These are phyloP conservation scores for Chelonoidis abingdonii DNA, from an alignment of 2,113 vertebrate genomes.

Conservation along the genomic window DNA sequence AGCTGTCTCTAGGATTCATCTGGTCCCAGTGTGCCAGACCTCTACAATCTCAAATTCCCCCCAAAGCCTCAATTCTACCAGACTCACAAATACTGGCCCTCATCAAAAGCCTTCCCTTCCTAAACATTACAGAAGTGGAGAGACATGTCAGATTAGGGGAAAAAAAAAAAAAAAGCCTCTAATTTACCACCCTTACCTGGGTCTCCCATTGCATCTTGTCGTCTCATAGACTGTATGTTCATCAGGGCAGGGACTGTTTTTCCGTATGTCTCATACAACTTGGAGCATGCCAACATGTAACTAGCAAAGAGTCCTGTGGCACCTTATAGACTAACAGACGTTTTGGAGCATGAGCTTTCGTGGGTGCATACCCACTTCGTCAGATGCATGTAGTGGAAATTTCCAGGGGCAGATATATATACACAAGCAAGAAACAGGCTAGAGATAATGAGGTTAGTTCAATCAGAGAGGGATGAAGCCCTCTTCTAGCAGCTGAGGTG, in stretches of 20 bases:
- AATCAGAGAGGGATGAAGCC: no score
- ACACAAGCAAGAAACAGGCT: no score
- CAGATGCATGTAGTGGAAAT: no score
- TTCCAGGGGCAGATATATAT: no score
- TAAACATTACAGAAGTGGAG: background rate
- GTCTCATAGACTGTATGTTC: background rate
- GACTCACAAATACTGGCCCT: background rate
- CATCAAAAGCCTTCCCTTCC: background rate
- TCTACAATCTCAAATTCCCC: background rate
- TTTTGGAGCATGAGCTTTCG: no score
- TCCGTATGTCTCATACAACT: background rate
- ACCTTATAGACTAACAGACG: no score
- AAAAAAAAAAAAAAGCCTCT: no score
- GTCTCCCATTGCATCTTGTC: background rate
- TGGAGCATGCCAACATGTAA: background rate
- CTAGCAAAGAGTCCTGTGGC: no score
- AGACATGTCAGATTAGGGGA: background rate
- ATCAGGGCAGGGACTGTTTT: background rate
- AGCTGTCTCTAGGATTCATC: background rate
- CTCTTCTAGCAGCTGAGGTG: no score
- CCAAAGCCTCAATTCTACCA: background rate
- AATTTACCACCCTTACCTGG: background rate
- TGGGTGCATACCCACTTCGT: no score
- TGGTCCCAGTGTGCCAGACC: background rate
- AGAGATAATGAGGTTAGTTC: no score